Base-by-base conservation (phyloP, 2,888 invertebrate genomes). In the Sinodicranocentrus sp. region DNA sequence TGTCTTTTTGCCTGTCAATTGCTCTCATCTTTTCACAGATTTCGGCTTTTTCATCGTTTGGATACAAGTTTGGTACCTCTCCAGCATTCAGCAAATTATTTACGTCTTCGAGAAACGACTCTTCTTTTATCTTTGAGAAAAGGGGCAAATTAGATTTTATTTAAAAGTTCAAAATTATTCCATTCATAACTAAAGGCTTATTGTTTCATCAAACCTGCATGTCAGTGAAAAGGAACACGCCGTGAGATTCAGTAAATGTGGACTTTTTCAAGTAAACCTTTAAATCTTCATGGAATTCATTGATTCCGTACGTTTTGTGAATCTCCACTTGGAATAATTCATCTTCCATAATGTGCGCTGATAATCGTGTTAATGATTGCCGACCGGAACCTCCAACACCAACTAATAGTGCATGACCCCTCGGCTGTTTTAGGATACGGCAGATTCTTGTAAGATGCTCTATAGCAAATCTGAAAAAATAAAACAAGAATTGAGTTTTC, bases 11-110 rank as follows among this genome's bases (percentile, higher is more conserved):
- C 85, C 97, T 94, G 90, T 98, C 98, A 77, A 98, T 93, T 59
- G 90, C 90, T 89, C 96, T 92, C 97, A 98, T 98, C 91, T 96
- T 98, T 89, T 98, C 98, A 90, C 95, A 96, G 33, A 98, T 92
- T 89, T 98, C 98, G 1, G 94, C 93, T 90, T 95, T 96, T 90
- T 98, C 98, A 88, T 98, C 98, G 2, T 93, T 91, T 13, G 96
- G 96, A 90, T 94, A 97, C n/a, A 97, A 92, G 91, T 96, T 97
- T 2, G 96, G 93, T 80, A 97, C 94, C 91, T 97, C 97, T 0
- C 97, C 97, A 85, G 95, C 95, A 90, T 95, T 96, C 79, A 97
- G 92, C 90, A 97, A 93, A 90, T 96, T 97, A 91, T 97, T 97
- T 80, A 97, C 93, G 88, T 97, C 95, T 91, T 97, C 97, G 0